phyloP scores from a whole-genome alignment of 2,113 vertebrate species.

The Nannobrachium achirus region DNA sequence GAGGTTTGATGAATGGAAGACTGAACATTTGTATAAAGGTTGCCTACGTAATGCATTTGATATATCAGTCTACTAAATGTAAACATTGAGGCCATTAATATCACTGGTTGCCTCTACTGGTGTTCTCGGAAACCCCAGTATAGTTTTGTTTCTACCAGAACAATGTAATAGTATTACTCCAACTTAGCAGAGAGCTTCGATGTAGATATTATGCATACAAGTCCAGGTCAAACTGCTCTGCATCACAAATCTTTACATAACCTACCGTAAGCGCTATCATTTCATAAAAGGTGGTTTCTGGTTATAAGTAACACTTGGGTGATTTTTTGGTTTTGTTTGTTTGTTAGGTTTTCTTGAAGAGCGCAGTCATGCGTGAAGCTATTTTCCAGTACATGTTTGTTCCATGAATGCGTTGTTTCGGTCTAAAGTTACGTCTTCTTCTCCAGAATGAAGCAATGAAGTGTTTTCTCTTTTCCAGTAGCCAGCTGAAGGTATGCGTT shows the following conservation, averaged over 20 bases:
- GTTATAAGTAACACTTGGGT: slow-evolving; percentile 50
- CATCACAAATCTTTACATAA: slow-evolving; percentile 32
- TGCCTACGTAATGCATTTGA: not conserved
- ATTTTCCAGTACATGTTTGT: slow-evolving; percentile 10
- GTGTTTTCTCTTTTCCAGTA: slow-evolving; percentile 68
- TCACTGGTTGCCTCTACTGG: not conserved
- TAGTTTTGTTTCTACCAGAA: slow-evolving; percentile 12
- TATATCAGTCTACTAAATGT: slow-evolving; percentile 9
- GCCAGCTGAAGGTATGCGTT: slow-evolving; percentile 66
- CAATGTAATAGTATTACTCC: not conserved
- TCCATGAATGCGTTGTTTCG: slow-evolving; percentile 38
- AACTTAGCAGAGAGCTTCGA: slow-evolving; percentile 15
- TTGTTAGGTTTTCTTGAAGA: slow-evolving; percentile 16
- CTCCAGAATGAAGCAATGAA: slow-evolving; percentile 28
- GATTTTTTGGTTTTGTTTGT: slow-evolving; percentile 13
- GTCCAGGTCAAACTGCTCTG: slow-evolving; percentile 38
- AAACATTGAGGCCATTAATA: slow-evolving; percentile 2
- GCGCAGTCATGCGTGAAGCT: slow-evolving; percentile 29
- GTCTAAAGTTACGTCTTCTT: slow-evolving; percentile 31
- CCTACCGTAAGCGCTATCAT: slow-evolving; percentile 59
- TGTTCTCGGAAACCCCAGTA: slow-evolving; percentile 5
- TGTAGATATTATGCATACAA: slow-evolving; percentile 21
- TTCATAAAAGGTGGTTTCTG: slow-evolving; percentile 33
- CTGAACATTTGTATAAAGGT: not conserved
- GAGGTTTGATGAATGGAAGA: slow-evolving; percentile 1